These are phyloP conservation scores for Philonicus albiceps DNA, from an alignment of 2,888 invertebrate species.

Conservation along the genomic window DNA sequence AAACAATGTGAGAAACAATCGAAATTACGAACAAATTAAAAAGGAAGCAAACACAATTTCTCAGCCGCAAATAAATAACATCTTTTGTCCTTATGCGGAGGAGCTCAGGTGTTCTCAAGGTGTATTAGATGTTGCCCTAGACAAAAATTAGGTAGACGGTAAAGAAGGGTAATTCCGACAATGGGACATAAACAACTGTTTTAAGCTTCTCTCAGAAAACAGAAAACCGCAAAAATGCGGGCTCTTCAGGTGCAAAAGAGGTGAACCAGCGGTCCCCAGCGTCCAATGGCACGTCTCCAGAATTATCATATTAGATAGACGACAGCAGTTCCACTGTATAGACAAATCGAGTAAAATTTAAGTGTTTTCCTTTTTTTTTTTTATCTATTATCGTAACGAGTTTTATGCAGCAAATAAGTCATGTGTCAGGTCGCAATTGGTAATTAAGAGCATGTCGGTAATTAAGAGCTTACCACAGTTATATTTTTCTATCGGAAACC, in stretches of 20 bases:
- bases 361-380: background rate
- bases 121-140: background rate
- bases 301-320: constrained; percentile 17
- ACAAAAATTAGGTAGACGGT: background rate
- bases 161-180: constrained; percentile 9
- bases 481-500: background rate
- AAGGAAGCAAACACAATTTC: background rate
- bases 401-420: background rate
- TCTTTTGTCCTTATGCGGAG: background rate
- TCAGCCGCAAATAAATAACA: background rate
- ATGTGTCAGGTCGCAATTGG: background rate
- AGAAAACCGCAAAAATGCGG: constrained; percentile 17
- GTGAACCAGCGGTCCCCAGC: constrained; percentile 8
- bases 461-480: background rate
- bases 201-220: background rate
- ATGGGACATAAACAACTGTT: constrained; percentile 18
- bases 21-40: background rate
- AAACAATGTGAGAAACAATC: background rate
- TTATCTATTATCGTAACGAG: background rate
- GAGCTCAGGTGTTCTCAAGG: background rate
- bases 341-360: background rate
- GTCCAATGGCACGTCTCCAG: constrained; percentile 1
- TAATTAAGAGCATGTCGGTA: background rate
- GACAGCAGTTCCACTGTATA: background rate
- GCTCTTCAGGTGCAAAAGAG: constrained; percentile 16